These are phyloP conservation scores for Oryzias melastigma DNA, from an alignment of 2,113 vertebrate species.

Conservation along the genomic window DNA sequence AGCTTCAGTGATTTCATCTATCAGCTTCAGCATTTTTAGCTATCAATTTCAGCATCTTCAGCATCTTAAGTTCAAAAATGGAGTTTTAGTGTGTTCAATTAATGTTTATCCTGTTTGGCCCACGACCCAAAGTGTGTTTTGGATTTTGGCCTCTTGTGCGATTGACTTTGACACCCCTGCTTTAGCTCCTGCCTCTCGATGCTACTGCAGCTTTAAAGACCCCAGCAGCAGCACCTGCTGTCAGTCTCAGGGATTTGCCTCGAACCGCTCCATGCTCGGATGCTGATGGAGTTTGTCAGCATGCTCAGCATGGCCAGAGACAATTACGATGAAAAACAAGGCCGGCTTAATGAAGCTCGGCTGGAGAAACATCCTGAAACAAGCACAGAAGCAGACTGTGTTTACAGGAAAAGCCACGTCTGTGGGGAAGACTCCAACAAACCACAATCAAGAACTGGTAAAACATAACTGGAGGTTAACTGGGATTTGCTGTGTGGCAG, in stretches of 20 bases:
- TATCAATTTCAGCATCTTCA: too few relatives aligned
- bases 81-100: too few relatives aligned
- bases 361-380: constrained; percentile 55
- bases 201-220: constrained; percentile 35
- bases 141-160: too few relatives aligned
- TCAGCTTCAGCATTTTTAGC: too few relatives aligned
- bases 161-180: too few relatives aligned
- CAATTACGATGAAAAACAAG: constrained; percentile 68
- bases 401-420: constrained; percentile 24
- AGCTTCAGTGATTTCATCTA: too few relatives aligned
- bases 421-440: neutral
- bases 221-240: constrained; percentile 45
- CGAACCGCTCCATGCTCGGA: constrained; percentile 61
- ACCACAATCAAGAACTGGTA: neutral
- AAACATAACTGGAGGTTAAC: neutral
- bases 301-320: constrained; percentile 51
- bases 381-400: constrained; percentile 31
- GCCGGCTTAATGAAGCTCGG: constrained; percentile 66
- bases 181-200: constrained; percentile 18
- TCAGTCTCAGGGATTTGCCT: constrained; percentile 51
- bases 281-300: constrained; percentile 72
- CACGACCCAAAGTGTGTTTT: too few relatives aligned
- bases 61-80: too few relatives aligned
- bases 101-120: too few relatives aligned
- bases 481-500: neutral